Conservation (phyloP, 2,888 invertebrate genomes). For the Drosophila quinaria region DNA sequence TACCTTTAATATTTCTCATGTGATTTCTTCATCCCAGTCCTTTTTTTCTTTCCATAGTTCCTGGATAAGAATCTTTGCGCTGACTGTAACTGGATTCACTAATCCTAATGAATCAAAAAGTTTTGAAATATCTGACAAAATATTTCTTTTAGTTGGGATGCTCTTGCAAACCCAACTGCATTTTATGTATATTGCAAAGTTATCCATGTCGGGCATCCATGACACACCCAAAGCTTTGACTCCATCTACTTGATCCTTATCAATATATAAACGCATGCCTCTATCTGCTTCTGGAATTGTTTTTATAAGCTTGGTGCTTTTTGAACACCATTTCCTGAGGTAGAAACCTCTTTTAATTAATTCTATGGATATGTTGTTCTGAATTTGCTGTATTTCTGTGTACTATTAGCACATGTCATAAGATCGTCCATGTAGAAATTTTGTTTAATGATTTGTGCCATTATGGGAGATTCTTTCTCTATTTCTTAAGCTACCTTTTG, state of each 20-base stretch:
- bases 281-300: neutral
- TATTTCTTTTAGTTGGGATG: too few relatives aligned
- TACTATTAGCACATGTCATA: neutral
- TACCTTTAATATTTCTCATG: too few relatives aligned
- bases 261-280: neutral
- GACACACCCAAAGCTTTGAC: too few relatives aligned
- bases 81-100: too few relatives aligned
- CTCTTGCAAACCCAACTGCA: too few relatives aligned
- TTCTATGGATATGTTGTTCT: neutral
- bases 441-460: neutral
- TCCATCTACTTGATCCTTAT: neutral
- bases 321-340: neutral
- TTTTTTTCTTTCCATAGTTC: too few relatives aligned
- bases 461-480: neutral
- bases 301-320: neutral
- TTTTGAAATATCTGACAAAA: too few relatives aligned
- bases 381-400: neutral
- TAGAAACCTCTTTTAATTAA: neutral
- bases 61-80: too few relatives aligned
- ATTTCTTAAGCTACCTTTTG: neutral
- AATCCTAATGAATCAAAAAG: too few relatives aligned
- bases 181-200: neutral
- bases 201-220: neutral
- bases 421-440: neutral
- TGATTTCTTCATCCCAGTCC: too few relatives aligned